Base-by-base conservation (phyloP, 2,113 vertebrate species). In the Oenanthe oenanthe region DNA sequence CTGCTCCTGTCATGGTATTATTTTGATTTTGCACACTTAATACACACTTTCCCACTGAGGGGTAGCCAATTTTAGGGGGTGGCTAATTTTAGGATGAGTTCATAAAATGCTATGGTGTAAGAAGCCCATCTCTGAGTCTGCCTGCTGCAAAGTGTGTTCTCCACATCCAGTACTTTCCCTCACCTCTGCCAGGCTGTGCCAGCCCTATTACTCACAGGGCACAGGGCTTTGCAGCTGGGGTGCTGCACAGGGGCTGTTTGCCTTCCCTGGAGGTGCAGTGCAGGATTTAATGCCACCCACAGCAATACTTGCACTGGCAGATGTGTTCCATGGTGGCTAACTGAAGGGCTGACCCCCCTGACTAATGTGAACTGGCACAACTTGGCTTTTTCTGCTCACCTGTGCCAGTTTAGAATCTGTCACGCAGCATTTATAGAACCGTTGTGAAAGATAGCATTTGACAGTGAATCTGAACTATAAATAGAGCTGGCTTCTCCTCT, bases 401-500 rank as follows among this genome's bases (percentile, higher is more conserved):
- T n/a, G n/a, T 91, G 85, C 85, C 90, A 78, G 71, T 48, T 68
- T 57, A 91, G 88, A 77, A 85, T 76, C 71, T 90, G 88, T 86
- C 92, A 94, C 3, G 7, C 75, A 85, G 88, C 79, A 74, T 93
- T 92, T 97, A 90, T 83, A 93, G 94, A 88, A 87, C 92, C 50
- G 51, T 58, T 77, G 82, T 76, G 88, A 74, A 86, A 97, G 85
- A 93, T 6, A 85, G 94, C 63, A 63, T 65, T 95, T 88, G 96
- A 94, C 92, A 96, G 94, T 24, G 72, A 92, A 77, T 85, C 54
- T 77, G 72, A 70, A 42, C 91, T 96, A 96, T 92, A 96, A 95
- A 96, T 96, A 97, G 82, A 72, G 43, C 32, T 80, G 95, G 94
- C 92, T 97, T 85, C 63, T 89, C 34, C 63, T 73, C 54, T 94